Conservation (phyloP, 64 coral and sea anemone genomes). For the Actinia tenebrosa region DNA sequence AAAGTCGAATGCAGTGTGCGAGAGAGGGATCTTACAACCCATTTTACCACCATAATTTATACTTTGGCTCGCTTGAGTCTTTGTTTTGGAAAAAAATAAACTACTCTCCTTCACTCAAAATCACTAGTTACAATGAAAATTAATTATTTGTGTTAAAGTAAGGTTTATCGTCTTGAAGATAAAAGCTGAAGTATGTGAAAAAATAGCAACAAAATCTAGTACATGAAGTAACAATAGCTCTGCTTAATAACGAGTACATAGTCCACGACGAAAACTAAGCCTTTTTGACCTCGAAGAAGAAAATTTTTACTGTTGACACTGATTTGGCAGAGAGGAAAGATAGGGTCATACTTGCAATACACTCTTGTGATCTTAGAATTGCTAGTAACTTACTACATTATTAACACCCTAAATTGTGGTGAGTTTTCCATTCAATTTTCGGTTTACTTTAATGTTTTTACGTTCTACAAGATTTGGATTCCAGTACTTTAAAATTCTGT, state of each 20-base stretch:
- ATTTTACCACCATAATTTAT: too few relatives aligned
- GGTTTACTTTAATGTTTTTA: too few relatives aligned
- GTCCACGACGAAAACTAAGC: neutral
- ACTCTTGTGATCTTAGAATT: neutral
- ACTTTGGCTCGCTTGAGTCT: too few relatives aligned
- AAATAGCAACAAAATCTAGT: neutral
- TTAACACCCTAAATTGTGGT: neutral
- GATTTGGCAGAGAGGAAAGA: conserved; percentile 8
- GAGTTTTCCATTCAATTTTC: neutral
- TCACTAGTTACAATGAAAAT: too few relatives aligned
- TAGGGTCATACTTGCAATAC: neutral
- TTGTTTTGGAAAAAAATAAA: too few relatives aligned
- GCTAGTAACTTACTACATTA: neutral
- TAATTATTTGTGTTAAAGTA: too few relatives aligned
- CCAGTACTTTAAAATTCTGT: too few relatives aligned
- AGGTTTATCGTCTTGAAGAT: too few relatives aligned
- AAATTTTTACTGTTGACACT: neutral
- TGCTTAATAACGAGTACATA: neutral
- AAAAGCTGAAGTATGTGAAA: neutral
- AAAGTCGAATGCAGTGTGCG: neutral
- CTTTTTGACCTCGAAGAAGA: conserved; percentile 1
- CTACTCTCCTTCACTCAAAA: too few relatives aligned
- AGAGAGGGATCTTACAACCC: too few relatives aligned
- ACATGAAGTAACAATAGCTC: neutral
- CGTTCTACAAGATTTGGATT: too few relatives aligned